phyloP scores from a whole-genome alignment of 1,140 invertebrate species.

The Euschistus heros region DNA sequence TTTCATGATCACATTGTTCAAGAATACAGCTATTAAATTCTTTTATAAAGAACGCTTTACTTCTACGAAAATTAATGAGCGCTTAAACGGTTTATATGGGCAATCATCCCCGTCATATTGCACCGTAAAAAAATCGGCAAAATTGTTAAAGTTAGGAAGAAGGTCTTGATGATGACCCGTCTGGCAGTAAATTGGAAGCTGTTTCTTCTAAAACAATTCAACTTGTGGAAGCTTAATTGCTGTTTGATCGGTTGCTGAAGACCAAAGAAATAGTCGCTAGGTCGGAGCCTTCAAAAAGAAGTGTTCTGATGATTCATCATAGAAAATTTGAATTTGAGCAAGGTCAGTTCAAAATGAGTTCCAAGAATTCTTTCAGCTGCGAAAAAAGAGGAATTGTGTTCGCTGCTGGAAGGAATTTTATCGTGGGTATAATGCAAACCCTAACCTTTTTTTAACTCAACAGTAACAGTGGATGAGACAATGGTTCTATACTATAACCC shows the following conservation, averaged over 20 bases:
- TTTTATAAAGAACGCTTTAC: no score
- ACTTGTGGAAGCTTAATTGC: not conserved
- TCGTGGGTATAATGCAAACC: not conserved
- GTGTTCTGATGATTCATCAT: no score
- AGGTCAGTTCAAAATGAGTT: no score
- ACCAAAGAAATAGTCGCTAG: not conserved
- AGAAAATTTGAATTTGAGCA: no score
- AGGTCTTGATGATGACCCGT: no score
- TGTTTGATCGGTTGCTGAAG: not conserved
- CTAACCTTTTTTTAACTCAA: not conserved
- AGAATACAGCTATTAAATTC: no score
- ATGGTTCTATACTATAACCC: not conserved
- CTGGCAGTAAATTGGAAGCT: no score
- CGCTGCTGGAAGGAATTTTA: not conserved
- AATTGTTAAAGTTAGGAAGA: not conserved
- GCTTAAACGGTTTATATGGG: not conserved
- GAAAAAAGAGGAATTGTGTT: not conserved
- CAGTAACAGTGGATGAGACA: not conserved
- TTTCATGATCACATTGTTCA: no score
- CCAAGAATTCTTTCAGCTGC: not conserved
- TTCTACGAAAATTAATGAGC: no score
- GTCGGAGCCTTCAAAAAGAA: not conserved
- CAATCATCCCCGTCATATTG: not conserved
- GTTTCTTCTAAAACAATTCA: no score
- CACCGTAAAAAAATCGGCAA: not conserved